phyloP scores from a whole-genome alignment of 1,140 invertebrate species.

The Camponotus floridanus region DNA sequence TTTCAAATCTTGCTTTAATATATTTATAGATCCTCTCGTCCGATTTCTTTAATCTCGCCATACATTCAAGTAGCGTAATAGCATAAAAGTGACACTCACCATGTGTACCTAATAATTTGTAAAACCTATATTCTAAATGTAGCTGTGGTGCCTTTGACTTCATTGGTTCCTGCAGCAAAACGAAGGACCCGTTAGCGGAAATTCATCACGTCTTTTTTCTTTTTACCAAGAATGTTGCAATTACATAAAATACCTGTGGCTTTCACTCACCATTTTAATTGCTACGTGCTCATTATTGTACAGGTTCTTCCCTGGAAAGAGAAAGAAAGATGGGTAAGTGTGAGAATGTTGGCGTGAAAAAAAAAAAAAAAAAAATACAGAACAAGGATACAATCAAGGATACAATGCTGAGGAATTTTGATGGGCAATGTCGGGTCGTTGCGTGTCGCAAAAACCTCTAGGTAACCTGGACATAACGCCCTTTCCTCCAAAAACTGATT shows the following conservation, averaged over 20 bases:
- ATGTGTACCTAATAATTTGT: constrained; percentile 98
- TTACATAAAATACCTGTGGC: not conserved
- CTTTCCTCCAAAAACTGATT: constrained; percentile 11
- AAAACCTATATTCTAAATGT: constrained; percentile 99
- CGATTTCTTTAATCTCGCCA: not conserved
- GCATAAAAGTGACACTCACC: constrained; percentile 88
- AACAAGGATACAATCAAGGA: not conserved
- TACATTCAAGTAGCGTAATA: not conserved
- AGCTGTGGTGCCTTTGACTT: constrained; percentile 99
- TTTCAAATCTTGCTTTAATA: constrained; percentile 1
- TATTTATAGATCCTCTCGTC: not conserved
- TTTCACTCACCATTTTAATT: constrained; percentile 97
- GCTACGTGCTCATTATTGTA: constrained; percentile 99
- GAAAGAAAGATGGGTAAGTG: constrained; percentile 80
- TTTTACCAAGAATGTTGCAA: not conserved
- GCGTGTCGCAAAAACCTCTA: not conserved
- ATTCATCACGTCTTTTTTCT: not conserved
- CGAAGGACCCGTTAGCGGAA: not conserved
- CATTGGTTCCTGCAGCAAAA: constrained; percentile 95
- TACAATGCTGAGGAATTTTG: constrained; percentile 29
- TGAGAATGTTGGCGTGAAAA: constrained; percentile 19
- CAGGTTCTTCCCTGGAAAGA: constrained; percentile 97
- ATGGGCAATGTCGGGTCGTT: not conserved
- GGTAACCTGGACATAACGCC: not conserved
- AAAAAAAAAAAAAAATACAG: not conserved